Evolutionary conservation across 2,797 vertebrate genomes (phyloP).

Genomic region (Syndactyla subalaris): DNA sequence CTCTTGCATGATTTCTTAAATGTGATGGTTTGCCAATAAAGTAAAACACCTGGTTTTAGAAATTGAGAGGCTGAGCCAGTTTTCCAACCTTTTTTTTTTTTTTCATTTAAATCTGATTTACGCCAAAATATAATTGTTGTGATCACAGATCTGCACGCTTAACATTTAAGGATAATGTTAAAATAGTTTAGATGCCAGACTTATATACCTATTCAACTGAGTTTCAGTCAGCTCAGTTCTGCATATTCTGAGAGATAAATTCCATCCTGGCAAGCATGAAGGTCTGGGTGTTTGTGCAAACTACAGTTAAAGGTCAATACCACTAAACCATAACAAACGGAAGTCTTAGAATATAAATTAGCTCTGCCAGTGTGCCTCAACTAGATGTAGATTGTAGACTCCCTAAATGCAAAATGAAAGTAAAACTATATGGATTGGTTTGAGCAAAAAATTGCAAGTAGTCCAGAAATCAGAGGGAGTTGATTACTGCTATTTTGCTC

Average conservation of each 20-base stretch:
- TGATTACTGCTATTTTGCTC: background rate
- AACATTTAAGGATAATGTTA: background rate
- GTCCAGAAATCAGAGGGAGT: background rate
- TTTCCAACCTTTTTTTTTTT: background rate
- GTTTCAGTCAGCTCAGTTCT: background rate
- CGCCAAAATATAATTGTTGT: background rate
- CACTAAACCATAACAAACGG: background rate
- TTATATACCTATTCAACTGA: background rate
- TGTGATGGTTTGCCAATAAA: background rate
- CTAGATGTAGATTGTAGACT: background rate
- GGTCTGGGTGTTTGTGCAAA: conserved; percentile 8
- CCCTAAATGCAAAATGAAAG: background rate
- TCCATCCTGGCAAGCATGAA: background rate
- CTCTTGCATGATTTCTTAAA: background rate
- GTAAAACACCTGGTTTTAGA: background rate
- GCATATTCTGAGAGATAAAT: conserved; percentile 6
- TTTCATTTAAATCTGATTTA: background rate
- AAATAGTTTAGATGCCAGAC: background rate
- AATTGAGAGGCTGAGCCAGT: background rate
- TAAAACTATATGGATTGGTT: background rate
- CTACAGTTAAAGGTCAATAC: conserved; percentile 17
- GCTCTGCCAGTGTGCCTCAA: background rate
- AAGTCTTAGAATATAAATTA: background rate
- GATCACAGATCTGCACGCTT: background rate
- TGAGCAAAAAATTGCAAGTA: background rate